Evolutionary conservation across 2,888 invertebrate genomes (phyloP).

Genomic region (Nomada goodeniana): DNA sequence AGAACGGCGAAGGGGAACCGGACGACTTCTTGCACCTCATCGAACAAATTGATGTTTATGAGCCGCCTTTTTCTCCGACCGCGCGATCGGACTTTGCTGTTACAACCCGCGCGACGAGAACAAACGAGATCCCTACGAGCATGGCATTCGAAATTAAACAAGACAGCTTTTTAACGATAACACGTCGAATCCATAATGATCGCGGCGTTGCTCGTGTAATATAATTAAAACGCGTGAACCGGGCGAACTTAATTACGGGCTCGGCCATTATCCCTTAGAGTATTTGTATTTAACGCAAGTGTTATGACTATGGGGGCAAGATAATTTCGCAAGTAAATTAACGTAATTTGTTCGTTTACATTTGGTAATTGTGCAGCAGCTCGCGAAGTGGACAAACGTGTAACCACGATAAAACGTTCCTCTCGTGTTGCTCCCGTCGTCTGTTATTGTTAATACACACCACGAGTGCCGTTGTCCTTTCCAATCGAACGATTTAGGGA

Average conservation of each 20-base stretch:
- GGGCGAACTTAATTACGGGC: no score
- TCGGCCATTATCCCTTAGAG: no score
- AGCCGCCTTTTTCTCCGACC: neutral
- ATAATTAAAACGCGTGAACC: no score
- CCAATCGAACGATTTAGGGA: slow-evolving; percentile 28
- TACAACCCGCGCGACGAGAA: accelerated
- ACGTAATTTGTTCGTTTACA: slow-evolving; percentile 4
- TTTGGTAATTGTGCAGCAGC: slow-evolving; percentile 35
- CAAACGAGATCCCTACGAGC: neutral
- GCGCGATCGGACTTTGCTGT: neutral
- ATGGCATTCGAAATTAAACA: slow-evolving; percentile 17
- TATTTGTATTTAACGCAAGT: no score
- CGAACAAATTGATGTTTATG: slow-evolving; percentile 59
- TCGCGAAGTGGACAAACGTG: neutral
- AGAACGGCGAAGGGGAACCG: neutral
- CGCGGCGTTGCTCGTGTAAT: neutral
- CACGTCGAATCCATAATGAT: no score
- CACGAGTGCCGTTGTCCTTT: slow-evolving; percentile 17
- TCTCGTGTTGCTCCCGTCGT: slow-evolving; percentile 57
- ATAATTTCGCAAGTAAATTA: no score
- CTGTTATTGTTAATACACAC: slow-evolving; percentile 36
- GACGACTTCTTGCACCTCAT: neutral
- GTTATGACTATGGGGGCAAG: no score
- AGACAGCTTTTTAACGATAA: no score
- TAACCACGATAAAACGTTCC: slow-evolving; percentile 46